Conservation (phyloP, 2,888 invertebrate genomes). For the Alcis repandata region DNA sequence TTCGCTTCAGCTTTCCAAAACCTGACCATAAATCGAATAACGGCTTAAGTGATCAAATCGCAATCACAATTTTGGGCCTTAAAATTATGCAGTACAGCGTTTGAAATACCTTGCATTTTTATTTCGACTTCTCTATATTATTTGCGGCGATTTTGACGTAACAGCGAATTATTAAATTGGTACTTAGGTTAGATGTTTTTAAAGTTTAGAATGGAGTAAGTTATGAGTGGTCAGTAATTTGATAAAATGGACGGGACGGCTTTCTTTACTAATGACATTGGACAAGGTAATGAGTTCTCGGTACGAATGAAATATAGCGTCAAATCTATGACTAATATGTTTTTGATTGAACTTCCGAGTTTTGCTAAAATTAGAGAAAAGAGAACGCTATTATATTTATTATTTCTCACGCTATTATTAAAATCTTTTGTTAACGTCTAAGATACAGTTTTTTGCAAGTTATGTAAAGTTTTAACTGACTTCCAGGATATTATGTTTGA, state of each 20-base stretch:
- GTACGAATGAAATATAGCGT: conserved; percentile 53
- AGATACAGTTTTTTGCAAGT: conserved; percentile 3
- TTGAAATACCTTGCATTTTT: conserved; percentile 35
- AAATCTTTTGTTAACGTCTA: conserved; percentile 17
- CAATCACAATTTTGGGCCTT: conserved; percentile 43
- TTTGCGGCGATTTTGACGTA: conserved; percentile 21
- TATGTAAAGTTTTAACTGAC: conserved; percentile 16
- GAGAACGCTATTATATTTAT: too few relatives aligned
- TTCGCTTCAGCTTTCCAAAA: conserved; percentile 85
- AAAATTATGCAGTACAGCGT: conserved; percentile 33
- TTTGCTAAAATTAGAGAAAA: conserved; percentile 30
- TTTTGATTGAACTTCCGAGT: conserved; percentile 63
- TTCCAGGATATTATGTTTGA: conserved; percentile 7
- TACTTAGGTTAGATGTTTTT: conserved; percentile 38
- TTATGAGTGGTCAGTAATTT: conserved; percentile 50
- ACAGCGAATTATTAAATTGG: conserved; percentile 51
- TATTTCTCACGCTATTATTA: conserved; percentile 37
- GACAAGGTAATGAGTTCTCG: conserved; percentile 58
- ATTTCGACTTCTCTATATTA: conserved; percentile 16
- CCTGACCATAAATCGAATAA: conserved; percentile 60
- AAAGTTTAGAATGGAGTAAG: conserved; percentile 37
- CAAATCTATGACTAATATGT: conserved; percentile 62
- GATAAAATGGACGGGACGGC: conserved; percentile 54
- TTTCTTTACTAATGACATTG: conserved; percentile 72
- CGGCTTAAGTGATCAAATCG: conserved; percentile 53